phyloP scores from a whole-genome alignment of 2,113 vertebrate genomes.

The Macheiramphus alcinus region DNA sequence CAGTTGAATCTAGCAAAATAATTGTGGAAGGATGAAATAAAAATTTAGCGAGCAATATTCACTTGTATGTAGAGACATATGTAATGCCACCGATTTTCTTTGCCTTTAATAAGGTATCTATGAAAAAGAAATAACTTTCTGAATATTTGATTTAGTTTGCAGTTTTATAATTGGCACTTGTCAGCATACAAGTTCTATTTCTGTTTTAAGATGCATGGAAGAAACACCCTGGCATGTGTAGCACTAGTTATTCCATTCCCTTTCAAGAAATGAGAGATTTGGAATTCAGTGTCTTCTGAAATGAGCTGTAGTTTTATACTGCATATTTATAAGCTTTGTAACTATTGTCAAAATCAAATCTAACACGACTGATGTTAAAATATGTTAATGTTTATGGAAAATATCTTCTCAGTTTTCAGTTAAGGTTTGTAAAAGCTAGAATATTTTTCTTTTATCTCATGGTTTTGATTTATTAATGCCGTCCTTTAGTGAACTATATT shows the following conservation, averaged over 20 bases:
- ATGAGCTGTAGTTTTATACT: constrained; percentile 29
- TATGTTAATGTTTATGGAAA: constrained; percentile 34
- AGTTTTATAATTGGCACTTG: constrained; percentile 55
- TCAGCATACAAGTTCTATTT: constrained; percentile 25
- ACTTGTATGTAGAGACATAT: background rate
- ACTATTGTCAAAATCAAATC: constrained; percentile 40
- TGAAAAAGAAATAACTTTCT: constrained; percentile 3
- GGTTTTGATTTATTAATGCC: background rate
- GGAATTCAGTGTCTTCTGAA: constrained; percentile 39
- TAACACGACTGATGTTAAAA: background rate
- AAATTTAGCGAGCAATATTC: background rate
- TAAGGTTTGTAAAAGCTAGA: background rate
- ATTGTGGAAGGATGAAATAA: background rate
- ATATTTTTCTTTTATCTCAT: background rate
- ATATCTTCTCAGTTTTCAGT: background rate
- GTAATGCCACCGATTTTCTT: background rate
- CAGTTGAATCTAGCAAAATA: background rate
- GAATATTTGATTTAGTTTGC: constrained; percentile 28
- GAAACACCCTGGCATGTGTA: constrained; percentile 37
- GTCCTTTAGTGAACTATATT: background rate
- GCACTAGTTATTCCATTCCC: constrained; percentile 43
- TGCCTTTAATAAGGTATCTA: background rate
- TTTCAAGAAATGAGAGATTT: constrained; percentile 26
- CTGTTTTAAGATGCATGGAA: constrained; percentile 53
- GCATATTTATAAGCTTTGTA: constrained; percentile 52